Conservation (phyloP, 2,888 invertebrate genomes). For the Argyra leucocephala region DNA sequence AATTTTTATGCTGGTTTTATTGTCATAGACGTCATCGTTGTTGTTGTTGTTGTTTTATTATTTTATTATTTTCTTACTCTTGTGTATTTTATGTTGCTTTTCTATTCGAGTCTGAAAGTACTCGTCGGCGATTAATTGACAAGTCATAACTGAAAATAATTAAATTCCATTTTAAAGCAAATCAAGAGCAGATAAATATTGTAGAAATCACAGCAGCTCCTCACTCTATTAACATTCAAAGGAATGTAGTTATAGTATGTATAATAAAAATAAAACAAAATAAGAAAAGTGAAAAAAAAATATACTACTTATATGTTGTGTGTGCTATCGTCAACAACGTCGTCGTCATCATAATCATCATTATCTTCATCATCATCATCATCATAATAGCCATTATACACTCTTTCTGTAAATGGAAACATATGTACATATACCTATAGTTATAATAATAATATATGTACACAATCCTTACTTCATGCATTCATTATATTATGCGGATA, state of each 20-base stretch:
- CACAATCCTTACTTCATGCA: too few species aligned
- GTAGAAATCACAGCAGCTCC: conserved; percentile 6
- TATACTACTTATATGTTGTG: neutral
- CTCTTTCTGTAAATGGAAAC: neutral
- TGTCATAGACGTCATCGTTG: neutral
- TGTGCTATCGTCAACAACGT: neutral
- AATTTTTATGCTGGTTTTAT: neutral
- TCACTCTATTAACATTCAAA: conserved; percentile 6
- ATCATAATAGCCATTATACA: conserved; percentile 3
- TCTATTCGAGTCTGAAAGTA: too few species aligned
- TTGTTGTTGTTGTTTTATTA: too few species aligned
- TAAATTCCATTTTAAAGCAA: conserved; percentile 6
- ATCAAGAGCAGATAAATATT: conserved; percentile 6
- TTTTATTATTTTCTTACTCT: too few species aligned
- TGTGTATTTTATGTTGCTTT: too few species aligned
- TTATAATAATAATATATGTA: neutral
- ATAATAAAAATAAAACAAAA: neutral
- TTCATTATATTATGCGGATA: too few species aligned
- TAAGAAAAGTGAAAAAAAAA: neutral
- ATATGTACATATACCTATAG: neutral
- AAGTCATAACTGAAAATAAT: conserved; percentile 6
- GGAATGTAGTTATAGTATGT: neutral
- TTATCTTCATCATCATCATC: neutral
- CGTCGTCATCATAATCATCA: too few species aligned
- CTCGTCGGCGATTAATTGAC: neutral